Evolutionary conservation across 2,888 invertebrate genomes (phyloP), one percentile per base, ranked within the genome.

Genomic region (Hydroisotoma schaefferi): DNA sequence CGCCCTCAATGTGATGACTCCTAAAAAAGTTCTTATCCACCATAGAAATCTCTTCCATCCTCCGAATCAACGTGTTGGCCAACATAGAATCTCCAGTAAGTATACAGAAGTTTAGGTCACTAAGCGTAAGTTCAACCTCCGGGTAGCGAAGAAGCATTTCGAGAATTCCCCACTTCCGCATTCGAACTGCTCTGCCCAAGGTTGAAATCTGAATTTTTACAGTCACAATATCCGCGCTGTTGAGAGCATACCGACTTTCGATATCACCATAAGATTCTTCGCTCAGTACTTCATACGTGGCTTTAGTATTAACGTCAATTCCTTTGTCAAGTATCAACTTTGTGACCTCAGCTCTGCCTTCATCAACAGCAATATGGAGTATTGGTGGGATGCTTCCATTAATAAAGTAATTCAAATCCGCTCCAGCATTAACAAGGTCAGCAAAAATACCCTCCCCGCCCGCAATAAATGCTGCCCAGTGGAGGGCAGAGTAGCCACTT

Each of bases 41-140:
- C 5, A 49, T 27, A 15, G n/a, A 6, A n/a, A 23, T 6, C 20
- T 49, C 20, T 5, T 49, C 49, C 5, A 49, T 20, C n/a, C 28
- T 15, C 4, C 15, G 10, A 5, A 49, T 5, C 5, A 49, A 12
- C 20, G 28, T 49, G 20, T 28, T 27, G 20, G 49, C 49, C 28
- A 49, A 18, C 28, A 15, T 4, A 18, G 27, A 18, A 25, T 49
- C 49, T n/a, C 49, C 49, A 27, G 26, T 28, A 3, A 49, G 18
- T 27, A 49, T 49, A 27, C 49, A 49, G 28, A 28, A 49, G 28
- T 49, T 27, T 10, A 49, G 25, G 8, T 49, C 49, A 27, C 28
- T 28, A 3, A 49, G 8, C 8, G 49, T 6, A 2, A 49, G 28
- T 28, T 18, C 15, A 6, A 28, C 27, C 4, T 27, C 18, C 4